Conservation (phyloP, 1,140 invertebrate species). For the Mercenaria mercenaria region DNA sequence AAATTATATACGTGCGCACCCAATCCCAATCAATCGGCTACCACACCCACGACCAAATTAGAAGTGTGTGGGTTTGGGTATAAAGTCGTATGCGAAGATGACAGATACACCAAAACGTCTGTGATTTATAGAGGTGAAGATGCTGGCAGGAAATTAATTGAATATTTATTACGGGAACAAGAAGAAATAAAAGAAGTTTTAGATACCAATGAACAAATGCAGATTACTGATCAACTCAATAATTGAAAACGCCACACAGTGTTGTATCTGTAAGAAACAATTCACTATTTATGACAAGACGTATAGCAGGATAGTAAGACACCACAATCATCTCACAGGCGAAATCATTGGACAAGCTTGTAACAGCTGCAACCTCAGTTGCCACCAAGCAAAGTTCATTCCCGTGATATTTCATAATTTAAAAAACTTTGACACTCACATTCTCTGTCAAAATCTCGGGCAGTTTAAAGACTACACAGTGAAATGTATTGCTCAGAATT, state of each 20-base stretch:
- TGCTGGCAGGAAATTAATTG: neutral
- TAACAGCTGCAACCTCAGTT: no score
- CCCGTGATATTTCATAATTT: no score
- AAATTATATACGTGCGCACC: conserved; percentile 32
- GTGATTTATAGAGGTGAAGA: neutral
- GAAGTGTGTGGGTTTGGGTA: conserved; percentile 36
- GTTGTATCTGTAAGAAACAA: conserved; percentile 65
- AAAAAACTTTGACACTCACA: no score
- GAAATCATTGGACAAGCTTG: no score
- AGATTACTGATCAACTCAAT: neutral
- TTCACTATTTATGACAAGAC: neutral
- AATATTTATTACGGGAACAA: conserved; percentile 4
- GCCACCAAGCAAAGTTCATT: conserved; percentile 21
- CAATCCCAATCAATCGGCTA: conserved; percentile 11
- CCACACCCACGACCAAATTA: neutral
- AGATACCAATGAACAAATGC: neutral
- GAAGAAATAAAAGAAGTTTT: conserved; percentile 24
- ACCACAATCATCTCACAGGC: no score
- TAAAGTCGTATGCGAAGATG: conserved; percentile 22
- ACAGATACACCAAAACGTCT: neutral
- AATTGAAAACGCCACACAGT: neutral
- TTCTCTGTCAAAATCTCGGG: conserved; percentile 3
- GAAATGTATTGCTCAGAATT: no score
- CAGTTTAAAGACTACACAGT: conserved; percentile 50
- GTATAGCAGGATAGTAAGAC: no score